Evolutionary conservation across 2,797 vertebrate genomes (phyloP).

Genomic region (Sphaeramia orbicularis): DNA sequence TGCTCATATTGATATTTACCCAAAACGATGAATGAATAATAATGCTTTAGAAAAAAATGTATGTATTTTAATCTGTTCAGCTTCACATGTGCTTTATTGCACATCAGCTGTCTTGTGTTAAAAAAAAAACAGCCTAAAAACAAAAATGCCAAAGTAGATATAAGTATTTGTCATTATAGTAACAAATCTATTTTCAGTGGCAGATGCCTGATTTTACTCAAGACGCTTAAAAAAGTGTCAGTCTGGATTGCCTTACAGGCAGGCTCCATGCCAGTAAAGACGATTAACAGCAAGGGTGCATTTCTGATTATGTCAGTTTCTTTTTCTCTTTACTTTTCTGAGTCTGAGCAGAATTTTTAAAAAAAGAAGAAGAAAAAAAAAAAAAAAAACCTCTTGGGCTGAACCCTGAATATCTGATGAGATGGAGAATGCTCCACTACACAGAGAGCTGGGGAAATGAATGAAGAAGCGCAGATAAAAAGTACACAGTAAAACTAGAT

Average conservation of each 20-base stretch:
- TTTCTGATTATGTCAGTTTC: conserved; percentile 22
- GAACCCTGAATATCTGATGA: conserved; percentile 28
- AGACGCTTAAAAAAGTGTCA: background rate
- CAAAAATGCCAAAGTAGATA: background rate
- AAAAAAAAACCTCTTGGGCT: conserved; percentile 4
- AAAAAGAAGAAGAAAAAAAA: no score
- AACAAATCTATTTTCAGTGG: no score
- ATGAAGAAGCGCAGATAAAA: conserved; percentile 3
- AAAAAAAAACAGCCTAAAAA: background rate
- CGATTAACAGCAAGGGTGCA: conserved; percentile 7
- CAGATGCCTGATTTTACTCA: background rate
- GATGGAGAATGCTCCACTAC: conserved; percentile 2
- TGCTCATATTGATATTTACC: no score
- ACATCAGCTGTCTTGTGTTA: background rate
- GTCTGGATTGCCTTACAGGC: conserved; percentile 5
- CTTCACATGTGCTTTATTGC: background rate
- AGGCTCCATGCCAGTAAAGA: background rate
- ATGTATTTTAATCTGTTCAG: no score
- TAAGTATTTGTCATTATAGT: background rate
- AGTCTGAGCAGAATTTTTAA: conserved; percentile 24
- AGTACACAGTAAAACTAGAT: conserved; percentile 1
- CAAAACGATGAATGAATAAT: no score
- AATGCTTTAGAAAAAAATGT: no score
- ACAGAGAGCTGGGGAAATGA: conserved; percentile 6
- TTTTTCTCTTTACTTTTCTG: conserved; percentile 15